Conservation (phyloP, 2,113 vertebrate species). For the Sebastes schlegelii region DNA sequence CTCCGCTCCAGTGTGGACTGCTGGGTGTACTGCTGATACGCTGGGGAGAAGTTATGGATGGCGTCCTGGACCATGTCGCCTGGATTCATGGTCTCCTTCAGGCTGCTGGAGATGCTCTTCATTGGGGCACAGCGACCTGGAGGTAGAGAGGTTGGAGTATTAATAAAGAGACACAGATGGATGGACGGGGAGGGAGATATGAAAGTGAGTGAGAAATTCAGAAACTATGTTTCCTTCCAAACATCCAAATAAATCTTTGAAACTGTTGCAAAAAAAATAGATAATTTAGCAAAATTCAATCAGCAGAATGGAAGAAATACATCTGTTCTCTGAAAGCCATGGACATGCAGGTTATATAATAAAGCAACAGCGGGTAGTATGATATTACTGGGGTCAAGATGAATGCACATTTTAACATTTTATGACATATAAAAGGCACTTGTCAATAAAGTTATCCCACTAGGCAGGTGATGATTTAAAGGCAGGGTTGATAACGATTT, state of each 20-base stretch:
- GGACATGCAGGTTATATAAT: neutral
- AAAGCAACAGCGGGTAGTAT: neutral
- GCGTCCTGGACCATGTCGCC: slow-evolving; percentile 96
- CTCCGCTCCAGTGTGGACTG: slow-evolving; percentile 92
- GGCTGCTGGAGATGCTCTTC: slow-evolving; percentile 98
- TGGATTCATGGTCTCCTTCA: slow-evolving; percentile 97
- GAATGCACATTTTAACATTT: neutral
- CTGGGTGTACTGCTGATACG: slow-evolving; percentile 98
- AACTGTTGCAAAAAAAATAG: neutral
- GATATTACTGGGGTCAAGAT: neutral
- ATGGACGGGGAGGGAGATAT: neutral
- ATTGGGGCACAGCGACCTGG: slow-evolving; percentile 94
- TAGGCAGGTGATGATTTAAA: neutral
- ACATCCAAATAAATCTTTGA: neutral
- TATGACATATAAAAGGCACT: neutral
- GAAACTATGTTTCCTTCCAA: neutral
- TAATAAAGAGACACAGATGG: neutral
- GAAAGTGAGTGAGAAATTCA: neutral
- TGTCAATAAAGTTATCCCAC: neutral
- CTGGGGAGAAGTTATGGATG: slow-evolving; percentile 97
- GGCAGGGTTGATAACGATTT: too few species aligned
- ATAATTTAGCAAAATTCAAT: neutral
- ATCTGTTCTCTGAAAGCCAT: neutral
- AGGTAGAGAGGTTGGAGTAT: neutral
- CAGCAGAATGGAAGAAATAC: neutral